Evolutionary conservation across 2,888 invertebrate species (phyloP).

Genomic region (Tetranychus piercei): DNA sequence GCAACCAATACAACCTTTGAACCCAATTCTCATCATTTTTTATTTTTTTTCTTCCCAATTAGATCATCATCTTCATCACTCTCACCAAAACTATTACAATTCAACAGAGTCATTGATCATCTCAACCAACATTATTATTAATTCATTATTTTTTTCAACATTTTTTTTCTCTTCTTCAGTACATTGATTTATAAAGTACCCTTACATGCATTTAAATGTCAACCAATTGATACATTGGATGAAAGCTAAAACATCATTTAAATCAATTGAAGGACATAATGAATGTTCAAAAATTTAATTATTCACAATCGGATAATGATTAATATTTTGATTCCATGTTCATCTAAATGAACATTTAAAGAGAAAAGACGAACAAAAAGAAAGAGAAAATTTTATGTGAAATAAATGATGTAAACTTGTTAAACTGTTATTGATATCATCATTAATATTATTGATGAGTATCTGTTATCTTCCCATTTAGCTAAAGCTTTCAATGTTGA

Average conservation of each 20-base stretch:
- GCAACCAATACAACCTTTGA: no score
- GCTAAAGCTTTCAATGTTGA: not conserved
- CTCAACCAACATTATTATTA: no score
- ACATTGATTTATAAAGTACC: no score
- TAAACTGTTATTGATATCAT: not conserved
- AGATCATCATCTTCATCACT: no score
- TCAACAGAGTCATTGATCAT: no score
- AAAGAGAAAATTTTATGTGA: not conserved
- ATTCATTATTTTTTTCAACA: no score
- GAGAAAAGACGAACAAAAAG: not conserved
- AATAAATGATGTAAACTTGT: not conserved
- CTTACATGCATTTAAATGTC: no score
- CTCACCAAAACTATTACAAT: no score
- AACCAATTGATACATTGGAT: no score
- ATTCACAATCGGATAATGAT: not conserved
- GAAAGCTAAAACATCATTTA: not conserved
- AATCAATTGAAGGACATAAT: not conserved
- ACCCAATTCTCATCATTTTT: no score
- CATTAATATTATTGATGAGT: not conserved
- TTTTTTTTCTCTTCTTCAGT: no score
- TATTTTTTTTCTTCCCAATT: no score
- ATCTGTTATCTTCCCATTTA: not conserved
- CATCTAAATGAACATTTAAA: not conserved
- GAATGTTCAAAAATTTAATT: not conserved
- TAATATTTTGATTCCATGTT: not conserved